These are phyloP conservation scores for Drosophila yooni DNA, from an alignment of 2,888 invertebrate genomes.

Conservation along the genomic window DNA sequence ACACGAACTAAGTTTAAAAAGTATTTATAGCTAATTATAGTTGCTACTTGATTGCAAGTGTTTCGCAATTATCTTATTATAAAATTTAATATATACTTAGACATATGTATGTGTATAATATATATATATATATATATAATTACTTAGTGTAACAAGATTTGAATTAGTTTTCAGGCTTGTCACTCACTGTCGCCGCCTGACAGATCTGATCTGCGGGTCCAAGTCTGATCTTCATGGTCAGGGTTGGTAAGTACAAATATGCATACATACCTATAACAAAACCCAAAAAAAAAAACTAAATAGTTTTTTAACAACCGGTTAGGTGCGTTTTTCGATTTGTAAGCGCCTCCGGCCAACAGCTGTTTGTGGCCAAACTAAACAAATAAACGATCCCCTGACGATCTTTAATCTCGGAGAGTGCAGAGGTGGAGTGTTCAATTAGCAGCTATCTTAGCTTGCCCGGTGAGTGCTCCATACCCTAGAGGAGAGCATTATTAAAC, in stretches of 20 bases:
- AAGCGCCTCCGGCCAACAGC: conserved; percentile 27
- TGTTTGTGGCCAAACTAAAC: conserved; percentile 45
- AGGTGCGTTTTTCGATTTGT: conserved; percentile 21
- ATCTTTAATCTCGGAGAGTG: conserved; percentile 18
- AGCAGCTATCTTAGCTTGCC: conserved; percentile 10
- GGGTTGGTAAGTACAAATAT: conserved; percentile 39
- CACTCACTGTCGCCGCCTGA: conserved; percentile 17
- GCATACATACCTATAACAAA: conserved; percentile 5
- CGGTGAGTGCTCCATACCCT: neutral
- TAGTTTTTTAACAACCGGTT: conserved; percentile 47
- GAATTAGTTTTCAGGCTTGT: conserved; percentile 1
- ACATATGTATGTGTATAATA: too few species aligned
- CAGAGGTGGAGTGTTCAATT: conserved; percentile 26
- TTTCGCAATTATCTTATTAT: neutral
- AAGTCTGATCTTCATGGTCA: conserved; percentile 65
- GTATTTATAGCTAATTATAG: neutral
- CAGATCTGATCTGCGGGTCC: conserved; percentile 2
- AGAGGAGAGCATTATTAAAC: neutral
- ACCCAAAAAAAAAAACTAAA: neutral
- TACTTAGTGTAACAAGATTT: neutral
- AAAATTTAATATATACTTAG: too few species aligned
- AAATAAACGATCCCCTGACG: conserved; percentile 26
- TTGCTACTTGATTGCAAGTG: neutral
- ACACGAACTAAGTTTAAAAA: neutral
- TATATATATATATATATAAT: too few species aligned